Percentiles rank a stretch among this genome's conserved stretches.
These are phyloP conservation scores for Laupala kohalensis DNA, from an alignment of 1,140 invertebrate genomes.

Conservation along the genomic window DNA sequence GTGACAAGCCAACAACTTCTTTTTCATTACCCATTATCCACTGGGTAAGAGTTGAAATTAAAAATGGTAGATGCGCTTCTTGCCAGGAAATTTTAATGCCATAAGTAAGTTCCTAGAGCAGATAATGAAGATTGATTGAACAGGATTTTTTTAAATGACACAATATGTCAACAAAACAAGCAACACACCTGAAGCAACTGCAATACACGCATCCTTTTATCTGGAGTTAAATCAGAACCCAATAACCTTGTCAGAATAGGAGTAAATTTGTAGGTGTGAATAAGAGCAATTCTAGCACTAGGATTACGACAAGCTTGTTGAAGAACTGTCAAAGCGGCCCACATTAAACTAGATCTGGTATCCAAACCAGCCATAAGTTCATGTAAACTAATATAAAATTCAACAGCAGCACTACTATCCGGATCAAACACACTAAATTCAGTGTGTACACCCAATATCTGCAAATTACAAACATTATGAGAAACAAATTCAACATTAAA, in stretches of 20 bases:
- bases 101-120: slow-evolving; percentile 45
- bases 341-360: slow-evolving; percentile 27
- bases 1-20: slow-evolving; percentile 39
- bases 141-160: slow-evolving; percentile 4
- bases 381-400: slow-evolving; percentile 40
- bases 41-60: slow-evolving; percentile 44
- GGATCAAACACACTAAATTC: slow-evolving; percentile 40
- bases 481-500: not conserved
- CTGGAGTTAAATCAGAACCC: slow-evolving; percentile 32
- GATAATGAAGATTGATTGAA: not conserved
- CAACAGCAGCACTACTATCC: slow-evolving; percentile 27
- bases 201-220: slow-evolving; percentile 37
- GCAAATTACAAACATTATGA: not conserved
- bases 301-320: slow-evolving; percentile 42
- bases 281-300: slow-evolving; percentile 40
- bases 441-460: slow-evolving; percentile 33
- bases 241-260: slow-evolving; percentile 44
- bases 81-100: slow-evolving; percentile 57
- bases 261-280: slow-evolving; percentile 53
- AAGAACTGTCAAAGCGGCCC: slow-evolving; percentile 46
- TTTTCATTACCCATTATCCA: slow-evolving; percentile 43
- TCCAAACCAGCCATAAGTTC: slow-evolving; percentile 28
- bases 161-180: slow-evolving; percentile 5
- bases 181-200: slow-evolving; percentile 37
- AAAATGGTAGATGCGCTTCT: slow-evolving; percentile 44